A percentile compares a stretch with the other conserved stretches of the same genome.
Conservation (phyloP, 2,113 vertebrate species). For the Nothoprocta perdicaria region DNA sequence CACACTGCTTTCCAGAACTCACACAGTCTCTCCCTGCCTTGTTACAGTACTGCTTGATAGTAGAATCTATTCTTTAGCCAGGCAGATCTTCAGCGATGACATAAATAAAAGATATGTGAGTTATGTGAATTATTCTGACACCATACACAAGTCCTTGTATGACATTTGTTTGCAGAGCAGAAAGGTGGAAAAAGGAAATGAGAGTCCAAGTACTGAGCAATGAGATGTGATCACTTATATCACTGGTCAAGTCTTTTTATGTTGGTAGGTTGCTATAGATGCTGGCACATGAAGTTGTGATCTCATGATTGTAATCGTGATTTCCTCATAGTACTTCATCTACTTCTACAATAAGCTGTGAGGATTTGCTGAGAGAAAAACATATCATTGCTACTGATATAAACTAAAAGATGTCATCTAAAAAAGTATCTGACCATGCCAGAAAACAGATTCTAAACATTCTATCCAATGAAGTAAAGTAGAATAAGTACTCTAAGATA, state of each 20-base stretch:
- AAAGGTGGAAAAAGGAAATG: not conserved
- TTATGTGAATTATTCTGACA: not conserved
- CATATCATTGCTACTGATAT: not conserved
- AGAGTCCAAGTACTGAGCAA: not conserved
- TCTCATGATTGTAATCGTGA: not conserved
- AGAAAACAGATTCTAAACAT: not conserved
- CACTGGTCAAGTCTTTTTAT: not conserved
- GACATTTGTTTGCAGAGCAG: not conserved
- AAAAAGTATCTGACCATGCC: not conserved
- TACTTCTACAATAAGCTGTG: not conserved
- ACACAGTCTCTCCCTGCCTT: not conserved
- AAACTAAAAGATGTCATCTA: not conserved
- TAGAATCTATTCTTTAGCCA: not conserved
- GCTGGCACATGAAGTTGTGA: not conserved
- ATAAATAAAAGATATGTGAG: not conserved
- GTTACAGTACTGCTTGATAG: not conserved
- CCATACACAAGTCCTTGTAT: rapidly evolving
- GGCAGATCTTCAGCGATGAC: not conserved
- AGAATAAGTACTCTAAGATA: not conserved
- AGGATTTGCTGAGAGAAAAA: rapidly evolving
- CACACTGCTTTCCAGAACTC: not conserved
- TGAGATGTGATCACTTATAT: not conserved
- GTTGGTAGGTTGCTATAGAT: rapidly evolving
- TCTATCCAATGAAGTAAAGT: not conserved
- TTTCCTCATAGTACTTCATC: not conserved